Conservation (phyloP, 2,797 vertebrate genomes). For the Geotrypetes seraphini region DNA sequence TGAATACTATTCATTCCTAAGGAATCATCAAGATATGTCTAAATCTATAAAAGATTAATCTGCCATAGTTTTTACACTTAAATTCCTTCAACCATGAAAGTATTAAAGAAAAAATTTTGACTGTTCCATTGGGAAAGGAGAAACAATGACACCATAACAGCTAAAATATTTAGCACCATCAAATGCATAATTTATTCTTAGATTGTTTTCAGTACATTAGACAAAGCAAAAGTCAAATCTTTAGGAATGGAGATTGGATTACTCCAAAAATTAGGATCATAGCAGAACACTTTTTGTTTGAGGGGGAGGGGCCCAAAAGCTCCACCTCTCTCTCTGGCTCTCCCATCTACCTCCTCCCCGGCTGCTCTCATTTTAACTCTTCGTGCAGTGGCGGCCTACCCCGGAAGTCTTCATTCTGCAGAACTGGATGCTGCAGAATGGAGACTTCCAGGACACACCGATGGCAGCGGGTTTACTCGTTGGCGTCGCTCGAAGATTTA, state of each 20-base stretch:
- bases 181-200: conserved; percentile 27
- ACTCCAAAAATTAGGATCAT: too few relatives aligned
- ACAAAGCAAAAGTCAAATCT: background rate
- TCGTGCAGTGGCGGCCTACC: too few relatives aligned
- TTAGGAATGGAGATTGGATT: background rate
- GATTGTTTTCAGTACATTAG: conserved; percentile 26
- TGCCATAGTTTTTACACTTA: conserved; percentile 42
- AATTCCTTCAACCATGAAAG: conserved; percentile 41
- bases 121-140: conserved; percentile 35
- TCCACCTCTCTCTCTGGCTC: too few relatives aligned
- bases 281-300: too few relatives aligned
- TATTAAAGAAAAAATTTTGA: conserved; percentile 43
- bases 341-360: too few relatives aligned
- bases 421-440: too few relatives aligned
- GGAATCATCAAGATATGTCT: conserved; percentile 45
- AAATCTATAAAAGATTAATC: conserved; percentile 36
- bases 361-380: too few relatives aligned
- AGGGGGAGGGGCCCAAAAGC: too few relatives aligned
- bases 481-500: too few relatives aligned
- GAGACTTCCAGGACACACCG: too few relatives aligned
- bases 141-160: conserved; percentile 35
- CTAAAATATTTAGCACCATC: conserved; percentile 31
- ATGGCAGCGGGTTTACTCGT: too few relatives aligned
- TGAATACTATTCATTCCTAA: conserved; percentile 43
- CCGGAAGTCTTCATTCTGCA: too few relatives aligned